Base-by-base conservation (phyloP, 2,888 invertebrate genomes). In the Yponomeuta evonymella region DNA sequence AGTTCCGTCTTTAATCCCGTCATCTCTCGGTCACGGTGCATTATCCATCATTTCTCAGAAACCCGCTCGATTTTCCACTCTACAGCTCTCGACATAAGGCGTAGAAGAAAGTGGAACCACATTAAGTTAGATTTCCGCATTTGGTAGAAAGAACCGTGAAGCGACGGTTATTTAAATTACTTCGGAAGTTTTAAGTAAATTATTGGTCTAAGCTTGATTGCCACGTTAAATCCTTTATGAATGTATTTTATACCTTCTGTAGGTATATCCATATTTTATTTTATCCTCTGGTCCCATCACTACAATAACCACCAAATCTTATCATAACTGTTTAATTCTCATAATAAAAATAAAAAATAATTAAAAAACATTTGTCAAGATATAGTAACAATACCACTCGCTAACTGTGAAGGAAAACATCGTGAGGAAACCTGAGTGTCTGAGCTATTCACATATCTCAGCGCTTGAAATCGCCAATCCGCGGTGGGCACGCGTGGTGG, bases 1-100 rank as follows among this genome's bases (percentile, higher is more conserved):
- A 33, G 48, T 70, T 70, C 70, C 70, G 70, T n/a, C 29, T 70
- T 23, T 70, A 63, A 70, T 70, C 70, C 33, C 70, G 23, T 43
- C 70, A 64, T 70, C 70, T 67, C 23, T 67, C 29, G 67, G 67
- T 67, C 67, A 67, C 67, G 67, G 67, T 67, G 67, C 23, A 67
- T 67, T 48, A 43, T 67, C n/a, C 67, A 43, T 43, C 43, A 36
- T 12, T 65, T 48, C 67, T 43, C 33, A 2, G 3, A 29, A 65
- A 65, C 10, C 6, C 33, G 10, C 5, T 23, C 33, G 2, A 65
- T 30, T 65, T 30, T 65, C 30, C 3, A 65, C 33, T 65, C 65
- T 65, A 29, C 33, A 11, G 65, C 30, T 23, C 29, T 23, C 11
- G 12, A 30, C 11, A 65, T 65, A 65, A 65, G 33, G 65, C 12